Conservation (phyloP, 2,888 invertebrate species). For the Gerosis bhagava region DNA sequence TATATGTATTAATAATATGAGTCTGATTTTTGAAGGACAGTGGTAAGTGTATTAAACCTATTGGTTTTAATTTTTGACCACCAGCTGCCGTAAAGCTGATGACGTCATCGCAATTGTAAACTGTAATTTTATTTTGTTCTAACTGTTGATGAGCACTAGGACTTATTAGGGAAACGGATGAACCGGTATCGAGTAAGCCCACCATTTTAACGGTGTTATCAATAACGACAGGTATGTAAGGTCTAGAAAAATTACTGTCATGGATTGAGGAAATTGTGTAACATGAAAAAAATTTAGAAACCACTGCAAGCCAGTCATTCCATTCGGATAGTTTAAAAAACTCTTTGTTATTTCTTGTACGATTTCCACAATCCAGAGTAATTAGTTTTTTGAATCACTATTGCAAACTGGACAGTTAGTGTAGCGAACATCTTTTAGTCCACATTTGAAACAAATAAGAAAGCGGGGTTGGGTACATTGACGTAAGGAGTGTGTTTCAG, state of each 20-base stretch:
- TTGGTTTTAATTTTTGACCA: background rate
- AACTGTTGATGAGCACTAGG: conserved; percentile 23
- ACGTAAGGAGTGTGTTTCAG: conserved; percentile 16
- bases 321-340: too few relatives aligned
- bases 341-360: conserved; percentile 22
- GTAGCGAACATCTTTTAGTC: conserved; percentile 25
- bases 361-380: conserved; percentile 5
- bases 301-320: too few relatives aligned
- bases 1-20: background rate
- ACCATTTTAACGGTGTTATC: too few relatives aligned
- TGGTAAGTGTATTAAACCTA: background rate
- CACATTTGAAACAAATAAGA: conserved; percentile 32
- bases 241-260: too few relatives aligned
- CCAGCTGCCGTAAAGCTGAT: too few relatives aligned
- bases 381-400: conserved; percentile 25
- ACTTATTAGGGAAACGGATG: conserved; percentile 32
- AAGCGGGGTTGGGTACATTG: conserved; percentile 20
- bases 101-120: too few relatives aligned
- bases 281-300: too few relatives aligned
- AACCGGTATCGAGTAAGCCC: conserved; percentile 35
- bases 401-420: conserved; percentile 25
- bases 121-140: too few relatives aligned
- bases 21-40: background rate
- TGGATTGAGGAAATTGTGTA: too few relatives aligned
- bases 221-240: too few relatives aligned